Evolutionary conservation across 2,888 invertebrate species (phyloP).

Genomic region (Sisyra terminalis): DNA sequence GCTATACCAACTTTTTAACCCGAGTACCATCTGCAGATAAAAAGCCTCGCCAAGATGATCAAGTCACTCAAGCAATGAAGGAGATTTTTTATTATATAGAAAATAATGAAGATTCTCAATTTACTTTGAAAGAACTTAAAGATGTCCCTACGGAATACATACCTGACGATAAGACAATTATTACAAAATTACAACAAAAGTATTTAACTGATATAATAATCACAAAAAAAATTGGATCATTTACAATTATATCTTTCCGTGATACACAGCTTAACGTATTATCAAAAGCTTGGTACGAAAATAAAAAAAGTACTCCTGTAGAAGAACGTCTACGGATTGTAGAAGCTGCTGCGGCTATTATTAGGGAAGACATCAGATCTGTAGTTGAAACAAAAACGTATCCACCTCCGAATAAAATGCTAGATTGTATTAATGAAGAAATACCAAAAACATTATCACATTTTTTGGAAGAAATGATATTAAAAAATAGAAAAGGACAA

Average conservation of each 20-base stretch:
- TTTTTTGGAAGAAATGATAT: constrained; percentile 19
- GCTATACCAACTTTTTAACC: constrained; percentile 20
- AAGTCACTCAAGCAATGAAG: constrained; percentile 21
- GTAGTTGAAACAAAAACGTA: constrained; percentile 20
- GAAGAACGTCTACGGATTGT: constrained; percentile 13
- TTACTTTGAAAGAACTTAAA: constrained; percentile 20
- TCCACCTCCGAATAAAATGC: constrained; percentile 21
- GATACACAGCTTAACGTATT: constrained; percentile 19
- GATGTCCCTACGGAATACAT: constrained; percentile 18
- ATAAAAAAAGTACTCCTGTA: constrained; percentile 16
- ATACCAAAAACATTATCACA: constrained; percentile 17
- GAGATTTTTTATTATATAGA: constrained; percentile 20
- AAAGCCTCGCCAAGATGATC: constrained; percentile 19
- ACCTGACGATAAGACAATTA: constrained; percentile 19
- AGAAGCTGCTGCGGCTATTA: constrained; percentile 5
- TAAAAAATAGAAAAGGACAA: constrained; percentile 17
- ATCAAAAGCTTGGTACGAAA: constrained; percentile 21
- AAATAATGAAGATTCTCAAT: constrained; percentile 20
- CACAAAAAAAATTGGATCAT: constrained; percentile 16
- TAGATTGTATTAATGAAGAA: constrained; percentile 14
- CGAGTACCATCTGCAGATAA: constrained; percentile 18
- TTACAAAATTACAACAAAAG: constrained; percentile 18
- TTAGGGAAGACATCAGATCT: constrained; percentile 21
- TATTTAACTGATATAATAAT: constrained; percentile 15
- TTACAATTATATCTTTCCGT: constrained; percentile 20